A percentile compares a stretch with the other conserved stretches of the same genome.
These are phyloP conservation scores for Enteromius fasciolatus DNA, from an alignment of 2,797 vertebrate species.

Conservation along the genomic window DNA sequence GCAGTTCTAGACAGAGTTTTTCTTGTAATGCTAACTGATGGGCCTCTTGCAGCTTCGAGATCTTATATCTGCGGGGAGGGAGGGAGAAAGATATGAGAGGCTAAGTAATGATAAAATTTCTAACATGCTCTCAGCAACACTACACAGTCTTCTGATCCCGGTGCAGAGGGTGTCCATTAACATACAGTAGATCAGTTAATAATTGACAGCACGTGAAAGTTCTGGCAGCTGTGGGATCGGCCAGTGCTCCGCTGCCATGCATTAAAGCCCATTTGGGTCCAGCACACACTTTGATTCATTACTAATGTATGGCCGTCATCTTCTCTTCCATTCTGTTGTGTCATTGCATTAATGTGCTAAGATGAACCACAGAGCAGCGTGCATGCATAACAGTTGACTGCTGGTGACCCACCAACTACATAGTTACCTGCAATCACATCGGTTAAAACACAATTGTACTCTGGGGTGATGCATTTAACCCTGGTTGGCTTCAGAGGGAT, in stretches of 20 bases:
- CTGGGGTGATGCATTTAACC: slow-evolving; percentile 1
- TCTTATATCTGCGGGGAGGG: background rate
- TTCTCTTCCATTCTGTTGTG: slow-evolving; percentile 31
- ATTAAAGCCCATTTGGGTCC: slow-evolving; percentile 54
- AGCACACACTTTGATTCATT: slow-evolving; percentile 39
- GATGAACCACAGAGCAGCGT: background rate
- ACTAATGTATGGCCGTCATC: slow-evolving; percentile 40
- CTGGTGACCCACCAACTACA: background rate
- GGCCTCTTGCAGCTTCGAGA: background rate
- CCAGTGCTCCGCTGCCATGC: slow-evolving; percentile 8
- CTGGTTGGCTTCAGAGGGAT: background rate
- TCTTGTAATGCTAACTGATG: background rate
- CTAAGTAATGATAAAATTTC: slow-evolving; percentile 31
- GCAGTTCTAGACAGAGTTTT: background rate
- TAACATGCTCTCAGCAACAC: slow-evolving; percentile 44
- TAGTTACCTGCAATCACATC: background rate
- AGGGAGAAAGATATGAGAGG: background rate
- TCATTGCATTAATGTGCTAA: slow-evolving; percentile 36
- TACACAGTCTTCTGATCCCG: slow-evolving; percentile 36
- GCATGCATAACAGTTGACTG: slow-evolving; percentile 7
- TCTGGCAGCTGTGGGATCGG: slow-evolving; percentile 39
- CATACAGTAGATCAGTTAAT: slow-evolving; percentile 50
- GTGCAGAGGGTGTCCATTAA: slow-evolving; percentile 52
- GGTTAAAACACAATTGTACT: background rate
- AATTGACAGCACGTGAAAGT: slow-evolving; percentile 55